A percentile compares a stretch with the other conserved stretches of the same genome.
Conservation (phyloP, 2,113 vertebrate genomes). For the Antidorcas marsupialis region DNA sequence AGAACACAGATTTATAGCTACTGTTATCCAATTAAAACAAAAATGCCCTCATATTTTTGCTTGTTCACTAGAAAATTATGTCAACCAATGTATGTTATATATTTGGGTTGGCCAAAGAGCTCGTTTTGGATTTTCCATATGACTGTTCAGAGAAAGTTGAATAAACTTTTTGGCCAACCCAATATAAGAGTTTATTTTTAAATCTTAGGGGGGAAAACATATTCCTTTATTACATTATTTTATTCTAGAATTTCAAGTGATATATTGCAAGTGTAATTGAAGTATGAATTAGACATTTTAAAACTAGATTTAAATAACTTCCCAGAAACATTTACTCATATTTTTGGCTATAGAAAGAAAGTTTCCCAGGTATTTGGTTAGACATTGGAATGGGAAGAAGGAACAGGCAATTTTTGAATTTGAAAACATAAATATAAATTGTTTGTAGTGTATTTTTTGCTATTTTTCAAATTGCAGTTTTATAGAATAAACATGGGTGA, state of each 20-base stretch:
- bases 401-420: not conserved
- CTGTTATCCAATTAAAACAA: not conserved
- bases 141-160: not conserved
- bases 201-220: not conserved
- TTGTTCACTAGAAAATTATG: not conserved
- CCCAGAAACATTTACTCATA: slow-evolving; percentile 20
- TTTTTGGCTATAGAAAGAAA: slow-evolving; percentile 52
- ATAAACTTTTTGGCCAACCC: not conserved
- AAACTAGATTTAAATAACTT: slow-evolving; percentile 12
- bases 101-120: not conserved
- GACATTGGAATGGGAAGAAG: slow-evolving; percentile 19
- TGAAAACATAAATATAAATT: not conserved
- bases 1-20: not conserved
- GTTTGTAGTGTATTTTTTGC: not conserved
- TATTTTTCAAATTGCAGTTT: not conserved
- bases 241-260: not conserved
- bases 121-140: not conserved
- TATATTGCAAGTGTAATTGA: not conserved
- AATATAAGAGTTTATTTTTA: not conserved
- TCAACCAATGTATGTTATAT: not conserved
- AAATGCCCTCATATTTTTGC: not conserved
- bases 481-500: not conserved
- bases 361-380: slow-evolving; percentile 45
- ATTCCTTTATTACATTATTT: not conserved
- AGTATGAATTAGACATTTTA: slow-evolving; percentile 26